Evolutionary conservation across 2,797 vertebrate species (phyloP).

Genomic region (Mastacembelus armatus): DNA sequence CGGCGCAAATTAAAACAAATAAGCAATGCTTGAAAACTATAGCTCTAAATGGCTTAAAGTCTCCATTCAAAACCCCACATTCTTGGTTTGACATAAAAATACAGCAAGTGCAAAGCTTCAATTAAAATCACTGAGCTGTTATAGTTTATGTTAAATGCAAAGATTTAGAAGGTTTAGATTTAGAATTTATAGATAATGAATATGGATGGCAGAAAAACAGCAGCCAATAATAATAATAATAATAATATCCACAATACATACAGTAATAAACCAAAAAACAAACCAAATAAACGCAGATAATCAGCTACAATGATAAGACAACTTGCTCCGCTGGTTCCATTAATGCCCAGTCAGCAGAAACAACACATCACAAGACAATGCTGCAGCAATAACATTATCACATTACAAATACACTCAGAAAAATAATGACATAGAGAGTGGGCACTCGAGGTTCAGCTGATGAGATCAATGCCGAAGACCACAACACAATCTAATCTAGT

Average conservation of each 20-base stretch:
- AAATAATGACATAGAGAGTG: conserved; percentile 29
- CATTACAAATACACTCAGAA: conserved; percentile 45
- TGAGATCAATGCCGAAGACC: conserved; percentile 34
- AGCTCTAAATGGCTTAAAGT: conserved; percentile 31
- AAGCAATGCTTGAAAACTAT: conserved; percentile 9
- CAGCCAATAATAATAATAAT: too few species aligned
- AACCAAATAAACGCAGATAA: conserved; percentile 13
- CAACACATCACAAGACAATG: conserved; percentile 14
- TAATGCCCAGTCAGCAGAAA: conserved; percentile 57
- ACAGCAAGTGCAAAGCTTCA: conserved; percentile 11
- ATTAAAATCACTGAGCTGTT: conserved; percentile 7
- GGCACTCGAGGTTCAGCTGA: conserved; percentile 18
- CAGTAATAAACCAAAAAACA: conserved; percentile 16
- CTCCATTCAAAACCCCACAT: conserved; percentile 1
- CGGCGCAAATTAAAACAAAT: conserved; percentile 53
- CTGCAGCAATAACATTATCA: conserved; percentile 29
- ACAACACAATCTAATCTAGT: conserved; percentile 10
- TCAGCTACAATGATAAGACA: conserved; percentile 33
- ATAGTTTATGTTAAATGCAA: conserved; percentile 13
- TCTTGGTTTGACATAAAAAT: background rate
- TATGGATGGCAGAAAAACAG: background rate
- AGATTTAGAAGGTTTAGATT: background rate
- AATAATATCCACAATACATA: too few species aligned
- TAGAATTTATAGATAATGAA: conserved; percentile 27
- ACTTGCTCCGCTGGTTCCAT: conserved; percentile 46